Base-by-base conservation (phyloP, 2,888 invertebrate species). In the Lumbricus terrestris region DNA sequence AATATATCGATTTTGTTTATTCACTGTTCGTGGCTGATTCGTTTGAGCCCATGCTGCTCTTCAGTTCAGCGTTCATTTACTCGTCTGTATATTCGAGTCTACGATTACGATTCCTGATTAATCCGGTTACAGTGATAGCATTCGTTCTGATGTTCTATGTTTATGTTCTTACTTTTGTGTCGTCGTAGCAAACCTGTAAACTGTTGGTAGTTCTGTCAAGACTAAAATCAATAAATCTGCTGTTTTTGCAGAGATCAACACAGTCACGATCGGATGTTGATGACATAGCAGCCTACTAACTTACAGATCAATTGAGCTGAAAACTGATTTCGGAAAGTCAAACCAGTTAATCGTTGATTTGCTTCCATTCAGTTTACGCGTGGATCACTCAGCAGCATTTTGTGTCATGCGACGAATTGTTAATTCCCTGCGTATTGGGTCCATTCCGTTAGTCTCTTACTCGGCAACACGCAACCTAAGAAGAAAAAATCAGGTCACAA, bases 1-100 rank as follows among this genome's bases (percentile, higher is more conserved):
- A n/a, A 88, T n/a, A 11, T n/a, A n/a, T 69, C 29, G 4, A 29
- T 69, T 3, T n/a, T 69, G 23, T n/a, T 69, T n/a, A 95, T 95
- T 91, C 96, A 89, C 35, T 92, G 23, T 18, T 93, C 91, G 13
- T 94, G 88, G 5, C 93, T 92, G 35, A 94, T 93, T 13, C 94
- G 37, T 29, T 92, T 90, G 38, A 92, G 69, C n/a, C 90, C 83
- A 29, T 89, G 54, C 23, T 54, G 54, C 54, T 29, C 29, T n/a
- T 29, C 11, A 69, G 8, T n/a, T 6, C n/a, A 69, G 29, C 29
- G 16, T 69, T 69, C n/a, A 69, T 29, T 69, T n/a, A 6, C 69
- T 29, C 13, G 29, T 23, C 54, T 5, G 23, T n/a, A n/a, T n/a
- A n/a, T 54, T 29, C n/a, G n/a, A n/a, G n/a, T n/a, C n/a, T n/a